Evolutionary conservation across 2,797 vertebrate species (phyloP).

Genomic region (Crenuchus spilurus): DNA sequence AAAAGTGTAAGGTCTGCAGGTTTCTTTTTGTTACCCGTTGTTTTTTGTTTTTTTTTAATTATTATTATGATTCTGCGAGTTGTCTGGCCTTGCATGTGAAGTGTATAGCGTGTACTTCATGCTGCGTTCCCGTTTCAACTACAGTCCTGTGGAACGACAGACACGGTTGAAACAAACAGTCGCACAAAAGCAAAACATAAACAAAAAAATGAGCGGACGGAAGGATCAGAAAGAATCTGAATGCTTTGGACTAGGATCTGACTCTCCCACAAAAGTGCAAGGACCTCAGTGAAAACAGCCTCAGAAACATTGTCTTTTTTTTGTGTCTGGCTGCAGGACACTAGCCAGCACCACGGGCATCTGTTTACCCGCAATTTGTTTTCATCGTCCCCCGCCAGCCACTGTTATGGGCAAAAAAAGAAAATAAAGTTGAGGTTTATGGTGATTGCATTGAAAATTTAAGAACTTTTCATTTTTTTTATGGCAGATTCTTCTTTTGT

Average conservation of each 20-base stretch:
- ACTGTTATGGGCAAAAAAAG: conserved; percentile 65
- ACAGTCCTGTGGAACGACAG: conserved; percentile 57
- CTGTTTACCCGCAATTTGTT: conserved; percentile 54
- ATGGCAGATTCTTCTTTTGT: conserved; percentile 65
- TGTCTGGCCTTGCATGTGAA: conserved; percentile 76
- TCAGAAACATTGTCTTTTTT: conserved; percentile 47
- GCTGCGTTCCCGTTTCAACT: conserved; percentile 66
- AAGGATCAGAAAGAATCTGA: conserved; percentile 56
- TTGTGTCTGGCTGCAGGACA: conserved; percentile 44
- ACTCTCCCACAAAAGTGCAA: neutral
- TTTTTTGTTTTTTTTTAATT: conserved; percentile 15
- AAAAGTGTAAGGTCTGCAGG: conserved; percentile 53
- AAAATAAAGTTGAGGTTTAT: conserved; percentile 66
- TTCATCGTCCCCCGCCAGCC: conserved; percentile 50
- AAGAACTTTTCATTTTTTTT: conserved; percentile 58
- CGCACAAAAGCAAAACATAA: conserved; percentile 49
- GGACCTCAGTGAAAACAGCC: conserved; percentile 39
- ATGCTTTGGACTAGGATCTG: conserved; percentile 48
- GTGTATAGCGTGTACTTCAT: conserved; percentile 74
- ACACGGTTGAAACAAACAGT: conserved; percentile 37
- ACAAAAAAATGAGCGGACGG: conserved; percentile 39
- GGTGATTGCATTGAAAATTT: conserved; percentile 62
- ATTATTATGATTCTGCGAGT: conserved; percentile 62
- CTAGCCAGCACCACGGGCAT: conserved; percentile 48
- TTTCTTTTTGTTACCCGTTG: conserved; percentile 35